Evolutionary conservation across 2,888 invertebrate genomes (phyloP).

Genomic region (Cancer borealis): DNA sequence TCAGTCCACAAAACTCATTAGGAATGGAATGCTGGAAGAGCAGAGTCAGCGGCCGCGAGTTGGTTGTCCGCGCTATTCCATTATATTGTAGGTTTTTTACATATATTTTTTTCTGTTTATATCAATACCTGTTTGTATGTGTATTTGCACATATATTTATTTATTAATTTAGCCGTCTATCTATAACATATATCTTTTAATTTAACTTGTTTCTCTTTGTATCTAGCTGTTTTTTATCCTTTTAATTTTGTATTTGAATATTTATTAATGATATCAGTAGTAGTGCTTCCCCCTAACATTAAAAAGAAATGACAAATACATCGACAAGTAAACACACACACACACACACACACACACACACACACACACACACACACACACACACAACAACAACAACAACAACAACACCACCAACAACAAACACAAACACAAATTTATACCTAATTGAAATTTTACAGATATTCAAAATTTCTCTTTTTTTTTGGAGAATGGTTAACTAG

Average conservation of each 20-base stretch:
- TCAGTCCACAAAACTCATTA: slow-evolving; percentile 33
- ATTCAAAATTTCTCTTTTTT: neutral
- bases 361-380: no score
- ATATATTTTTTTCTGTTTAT: neutral
- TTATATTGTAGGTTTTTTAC: neutral
- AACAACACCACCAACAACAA: neutral
- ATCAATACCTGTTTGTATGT: neutral
- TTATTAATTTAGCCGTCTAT: neutral
- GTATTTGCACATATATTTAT: neutral
- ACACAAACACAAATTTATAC: neutral
- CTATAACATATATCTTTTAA: neutral
- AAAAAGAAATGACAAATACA: neutral
- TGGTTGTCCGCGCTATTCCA: neutral
- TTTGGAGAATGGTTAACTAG: neutral
- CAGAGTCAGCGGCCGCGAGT: neutral
- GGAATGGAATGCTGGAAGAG: neutral
- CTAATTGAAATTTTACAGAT: neutral
- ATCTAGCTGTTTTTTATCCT: neutral
- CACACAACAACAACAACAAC: no score
- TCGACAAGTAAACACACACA: neutral
- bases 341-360: neutral
- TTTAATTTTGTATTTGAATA: neutral
- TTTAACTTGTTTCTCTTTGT: neutral
- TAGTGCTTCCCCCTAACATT: no score
- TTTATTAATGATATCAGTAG: no score